Percentiles rank a stretch among this genome's conserved stretches.
These are phyloP conservation scores for Ceratina australensis DNA, from an alignment of 1,140 invertebrate genomes.

Conservation along the genomic window DNA sequence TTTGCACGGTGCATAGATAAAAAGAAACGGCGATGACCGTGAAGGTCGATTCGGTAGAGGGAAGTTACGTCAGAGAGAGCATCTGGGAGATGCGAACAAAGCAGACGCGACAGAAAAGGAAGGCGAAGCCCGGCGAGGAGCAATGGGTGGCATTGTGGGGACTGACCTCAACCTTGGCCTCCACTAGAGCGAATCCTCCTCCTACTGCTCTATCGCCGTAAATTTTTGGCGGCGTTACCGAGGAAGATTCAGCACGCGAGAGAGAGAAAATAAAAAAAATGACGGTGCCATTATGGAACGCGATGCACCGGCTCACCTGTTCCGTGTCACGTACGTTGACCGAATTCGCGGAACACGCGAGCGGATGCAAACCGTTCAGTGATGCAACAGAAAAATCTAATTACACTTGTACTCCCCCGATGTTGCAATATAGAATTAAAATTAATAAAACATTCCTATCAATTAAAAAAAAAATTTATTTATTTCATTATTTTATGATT, in stretches of 20 bases:
- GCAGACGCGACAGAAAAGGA: slow-evolving; percentile 9
- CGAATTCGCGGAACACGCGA: neutral
- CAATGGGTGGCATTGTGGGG: slow-evolving; percentile 24
- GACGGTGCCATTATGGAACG: slow-evolving; percentile 40
- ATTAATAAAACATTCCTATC: too few relatives aligned
- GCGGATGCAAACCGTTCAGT: neutral
- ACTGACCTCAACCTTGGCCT: slow-evolving; percentile 69
- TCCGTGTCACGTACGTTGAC: slow-evolving; percentile 15
- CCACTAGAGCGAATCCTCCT: slow-evolving; percentile 45
- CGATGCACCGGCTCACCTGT: neutral
- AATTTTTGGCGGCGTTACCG: slow-evolving; percentile 73
- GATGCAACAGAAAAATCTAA: neutral
- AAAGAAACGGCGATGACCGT: too few relatives aligned
- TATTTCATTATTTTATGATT: too few relatives aligned
- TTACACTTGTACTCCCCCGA: too few relatives aligned
- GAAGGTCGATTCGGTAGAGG: neutral
- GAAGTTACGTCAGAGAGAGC: neutral
- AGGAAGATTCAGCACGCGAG: too few relatives aligned
- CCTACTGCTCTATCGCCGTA: slow-evolving; percentile 51
- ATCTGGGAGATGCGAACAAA: slow-evolving; percentile 5
- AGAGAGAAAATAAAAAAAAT: neutral
- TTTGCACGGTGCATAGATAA: too few relatives aligned
- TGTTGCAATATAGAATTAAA: too few relatives aligned
- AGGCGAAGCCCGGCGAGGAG: neutral
- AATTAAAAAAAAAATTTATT: too few relatives aligned